Base-by-base conservation (phyloP, 2,888 invertebrate species). In the Tholera decimalis region DNA sequence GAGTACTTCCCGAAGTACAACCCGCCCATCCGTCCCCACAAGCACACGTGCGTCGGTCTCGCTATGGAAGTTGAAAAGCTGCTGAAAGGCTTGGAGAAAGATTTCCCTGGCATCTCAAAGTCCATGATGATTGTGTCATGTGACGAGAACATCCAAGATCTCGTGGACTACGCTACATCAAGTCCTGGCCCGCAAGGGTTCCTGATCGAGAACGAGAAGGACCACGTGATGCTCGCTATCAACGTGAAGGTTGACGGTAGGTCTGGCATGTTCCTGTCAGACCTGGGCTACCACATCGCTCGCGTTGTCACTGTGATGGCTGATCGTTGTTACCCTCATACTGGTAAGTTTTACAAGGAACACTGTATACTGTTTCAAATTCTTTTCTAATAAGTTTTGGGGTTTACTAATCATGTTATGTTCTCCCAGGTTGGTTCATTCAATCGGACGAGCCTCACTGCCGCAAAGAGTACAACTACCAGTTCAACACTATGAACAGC, bases 271-370 rank as follows among this genome's bases (percentile, higher is more conserved):
- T 96, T 98, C 91, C 96, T 99, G 53, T 96, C 98, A 49, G 99
- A 99, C 93, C 97, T 98, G 51, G 99, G 98, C 7, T 99, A 99
- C 92, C 99, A 99, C 90, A 97, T 99, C 68, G 97, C 98, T 44
- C 96, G 98, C 51, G 98, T 98, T 28, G 97, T 98, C 61, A 98
- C 98, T 20, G 97, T 98, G 35, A 99, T 98, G 98, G 96, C 96
- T 69, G 98, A 99, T 91, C 96, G 97, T 80, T 96, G 96, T 80
- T 98, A 98, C 93, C 99, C 98, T n/a, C 98, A 99, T 85, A 98
- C 98, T 82, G 98, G 98, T 96, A 90, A 93, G 89, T 80, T 24
- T n/a, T 15, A 51, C 22, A 1, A 15, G 15, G 15, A 15, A 15
- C 5, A 0, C 2, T 8, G 18, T 4, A 4, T 3, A 22, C 26